A percentile compares a stretch with the other conserved stretches of the same genome.
phyloP scores from a whole-genome alignment of 2,113 vertebrate genomes.

The Peucedramus taeniatus region DNA sequence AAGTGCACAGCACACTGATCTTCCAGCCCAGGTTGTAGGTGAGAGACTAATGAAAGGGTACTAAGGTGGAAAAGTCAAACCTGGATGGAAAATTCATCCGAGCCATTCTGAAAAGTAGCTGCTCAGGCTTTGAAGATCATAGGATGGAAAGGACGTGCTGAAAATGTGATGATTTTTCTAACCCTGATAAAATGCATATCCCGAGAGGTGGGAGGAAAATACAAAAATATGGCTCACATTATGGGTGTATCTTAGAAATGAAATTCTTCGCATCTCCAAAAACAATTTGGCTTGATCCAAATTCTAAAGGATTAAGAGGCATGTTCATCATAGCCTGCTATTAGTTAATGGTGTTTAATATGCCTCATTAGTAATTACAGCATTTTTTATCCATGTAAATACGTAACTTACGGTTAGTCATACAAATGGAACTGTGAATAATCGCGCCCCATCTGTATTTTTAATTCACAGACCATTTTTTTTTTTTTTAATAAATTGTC shows the following conservation, averaged over 20 bases:
- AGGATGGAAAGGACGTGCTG: background rate
- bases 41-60: background rate
- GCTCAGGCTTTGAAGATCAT: background rate
- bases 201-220: background rate
- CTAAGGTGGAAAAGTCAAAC: background rate
- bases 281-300: background rate
- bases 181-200: background rate
- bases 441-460: background rate
- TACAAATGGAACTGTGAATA: background rate
- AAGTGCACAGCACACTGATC: background rate
- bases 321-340: background rate
- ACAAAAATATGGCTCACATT: background rate
- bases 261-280: background rate
- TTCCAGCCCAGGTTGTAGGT: background rate
- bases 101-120: background rate
- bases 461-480: background rate
- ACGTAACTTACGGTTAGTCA: background rate
- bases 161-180: background rate
- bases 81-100: background rate
- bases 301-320: background rate
- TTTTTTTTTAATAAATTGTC: background rate
- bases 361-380: background rate
- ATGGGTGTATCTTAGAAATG: background rate
- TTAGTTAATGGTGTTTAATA: background rate
- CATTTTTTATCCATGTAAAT: background rate